Conservation (phyloP, 2,797 vertebrate species). For the Vipera latastei region DNA sequence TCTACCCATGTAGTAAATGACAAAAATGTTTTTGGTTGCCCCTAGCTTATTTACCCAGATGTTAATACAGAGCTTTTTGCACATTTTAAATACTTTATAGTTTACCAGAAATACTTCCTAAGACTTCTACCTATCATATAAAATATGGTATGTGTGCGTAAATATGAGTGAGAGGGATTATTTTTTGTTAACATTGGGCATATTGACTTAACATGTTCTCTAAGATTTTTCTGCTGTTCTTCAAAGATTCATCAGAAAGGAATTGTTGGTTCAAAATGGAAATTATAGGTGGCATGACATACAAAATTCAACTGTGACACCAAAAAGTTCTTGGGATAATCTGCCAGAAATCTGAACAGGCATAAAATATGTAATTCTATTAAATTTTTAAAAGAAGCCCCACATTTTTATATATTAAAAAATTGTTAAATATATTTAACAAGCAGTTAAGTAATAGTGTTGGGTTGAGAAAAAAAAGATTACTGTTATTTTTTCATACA, state of each 20-base stretch:
- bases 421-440: background rate
- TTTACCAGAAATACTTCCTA: background rate
- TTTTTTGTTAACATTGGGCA: background rate
- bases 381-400: background rate
- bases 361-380: background rate
- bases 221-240: constrained; percentile 41
- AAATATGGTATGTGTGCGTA: background rate
- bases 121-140: background rate
- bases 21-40: background rate
- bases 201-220: background rate
- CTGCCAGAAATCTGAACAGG: background rate
- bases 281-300: background rate
- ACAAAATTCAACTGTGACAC: background rate
- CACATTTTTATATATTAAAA: background rate
- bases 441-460: background rate
- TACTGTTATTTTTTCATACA: background rate
- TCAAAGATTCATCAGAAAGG: constrained; percentile 37
- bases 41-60: background rate
- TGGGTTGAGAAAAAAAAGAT: background rate
- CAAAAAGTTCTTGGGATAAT: background rate
- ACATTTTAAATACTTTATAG: background rate
- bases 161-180: background rate
- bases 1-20: background rate
- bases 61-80: background rate
- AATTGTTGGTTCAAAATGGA: background rate